phyloP scores from a whole-genome alignment of 1,140 invertebrate species.

The Cherax destructor region DNA sequence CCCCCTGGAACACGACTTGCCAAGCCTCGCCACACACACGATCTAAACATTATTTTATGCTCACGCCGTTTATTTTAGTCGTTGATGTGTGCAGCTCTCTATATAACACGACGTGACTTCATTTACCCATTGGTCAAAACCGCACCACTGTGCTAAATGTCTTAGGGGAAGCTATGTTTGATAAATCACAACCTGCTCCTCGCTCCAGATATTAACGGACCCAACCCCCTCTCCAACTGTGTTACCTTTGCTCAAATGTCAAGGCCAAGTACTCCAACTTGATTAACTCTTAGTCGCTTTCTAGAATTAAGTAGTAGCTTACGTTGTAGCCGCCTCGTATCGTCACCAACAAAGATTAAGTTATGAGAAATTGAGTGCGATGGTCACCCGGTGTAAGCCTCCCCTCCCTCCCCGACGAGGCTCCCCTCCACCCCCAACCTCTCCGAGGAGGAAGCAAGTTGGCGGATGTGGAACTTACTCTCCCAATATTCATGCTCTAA shows the following conservation, averaged over 20 bases:
- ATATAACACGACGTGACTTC: no score
- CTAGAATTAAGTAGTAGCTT: conserved; percentile 3
- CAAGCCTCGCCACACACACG: neutral
- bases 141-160: neutral
- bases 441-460: conserved; percentile 34
- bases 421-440: neutral
- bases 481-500: conserved; percentile 2
- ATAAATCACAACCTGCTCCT: conserved; percentile 9
- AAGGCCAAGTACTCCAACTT: conserved; percentile 26
- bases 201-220: conserved; percentile 28
- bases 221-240: conserved; percentile 16
- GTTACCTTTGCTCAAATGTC: conserved; percentile 37
- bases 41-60: neutral
- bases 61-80: no score
- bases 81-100: no score
- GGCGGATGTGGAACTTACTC: conserved; percentile 47
- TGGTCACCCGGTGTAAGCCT: conserved; percentile 7
- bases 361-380: conserved; percentile 29
- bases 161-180: neutral
- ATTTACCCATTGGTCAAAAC: neutral
- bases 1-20: conserved; percentile 9
- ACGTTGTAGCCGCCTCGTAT: conserved; percentile 18
- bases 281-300: conserved; percentile 20
- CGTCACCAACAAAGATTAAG: conserved; percentile 20
- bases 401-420: neutral